Conservation (phyloP, 1,140 invertebrate genomes). For the Drosophila sp. region DNA sequence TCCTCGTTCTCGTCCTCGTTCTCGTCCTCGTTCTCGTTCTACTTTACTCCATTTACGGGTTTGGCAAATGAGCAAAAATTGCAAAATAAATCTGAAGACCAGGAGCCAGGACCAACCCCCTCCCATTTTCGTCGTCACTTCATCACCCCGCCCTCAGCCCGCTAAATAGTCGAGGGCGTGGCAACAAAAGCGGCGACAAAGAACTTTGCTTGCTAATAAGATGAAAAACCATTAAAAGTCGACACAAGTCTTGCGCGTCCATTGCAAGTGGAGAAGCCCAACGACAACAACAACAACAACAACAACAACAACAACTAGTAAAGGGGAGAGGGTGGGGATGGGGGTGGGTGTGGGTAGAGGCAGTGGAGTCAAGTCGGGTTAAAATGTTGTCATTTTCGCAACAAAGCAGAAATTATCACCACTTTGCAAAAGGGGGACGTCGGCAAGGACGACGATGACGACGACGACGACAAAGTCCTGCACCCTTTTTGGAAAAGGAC, state of each 20-base stretch:
- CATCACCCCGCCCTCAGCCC: neutral
- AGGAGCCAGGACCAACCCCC: neutral
- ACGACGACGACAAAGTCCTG: constrained; percentile 26
- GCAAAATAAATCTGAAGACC: constrained; percentile 79
- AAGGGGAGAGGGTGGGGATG: neutral
- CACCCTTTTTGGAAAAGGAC: constrained; percentile 48
- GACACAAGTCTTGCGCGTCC: constrained; percentile 68
- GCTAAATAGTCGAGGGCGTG: constrained; percentile 26
- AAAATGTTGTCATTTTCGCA: constrained; percentile 80
- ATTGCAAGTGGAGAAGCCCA: constrained; percentile 52
- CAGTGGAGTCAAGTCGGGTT: constrained; percentile 46
- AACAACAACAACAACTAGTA: neutral
- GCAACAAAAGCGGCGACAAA: constrained; percentile 61
- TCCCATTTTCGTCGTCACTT: constrained; percentile 1
- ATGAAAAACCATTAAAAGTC: constrained; percentile 78
- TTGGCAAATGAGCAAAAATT: constrained; percentile 75
- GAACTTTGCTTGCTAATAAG: constrained; percentile 81
- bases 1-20: neutral
- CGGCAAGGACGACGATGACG: constrained; percentile 35
- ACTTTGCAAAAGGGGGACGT: constrained; percentile 77
- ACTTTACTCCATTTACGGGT: constrained; percentile 37
- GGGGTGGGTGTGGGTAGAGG: no score
- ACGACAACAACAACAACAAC: constrained; percentile 11
- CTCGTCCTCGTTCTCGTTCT: neutral
- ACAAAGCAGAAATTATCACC: constrained; percentile 82